phyloP scores from a whole-genome alignment of 30 jellyfish, hydroid and myxozoan genomes.

The Mastigias papua region DNA sequence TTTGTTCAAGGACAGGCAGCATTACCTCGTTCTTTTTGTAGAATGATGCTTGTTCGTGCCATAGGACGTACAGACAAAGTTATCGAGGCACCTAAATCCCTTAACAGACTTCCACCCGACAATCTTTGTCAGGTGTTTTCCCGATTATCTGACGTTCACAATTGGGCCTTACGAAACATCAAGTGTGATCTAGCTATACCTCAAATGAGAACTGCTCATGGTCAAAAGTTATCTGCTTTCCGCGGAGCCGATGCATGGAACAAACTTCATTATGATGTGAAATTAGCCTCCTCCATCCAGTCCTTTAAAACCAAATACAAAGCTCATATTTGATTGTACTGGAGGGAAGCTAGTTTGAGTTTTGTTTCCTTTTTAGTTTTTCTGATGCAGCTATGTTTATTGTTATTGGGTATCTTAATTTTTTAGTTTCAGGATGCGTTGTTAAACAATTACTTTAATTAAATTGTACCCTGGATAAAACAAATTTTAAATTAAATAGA shows the following conservation, averaged over 20 bases:
- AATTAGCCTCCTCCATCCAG: constrained; percentile 14
- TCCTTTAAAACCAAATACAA: background rate
- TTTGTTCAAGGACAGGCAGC: no score
- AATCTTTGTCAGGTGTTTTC: constrained; percentile 18
- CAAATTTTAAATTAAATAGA: no score
- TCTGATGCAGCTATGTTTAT: background rate
- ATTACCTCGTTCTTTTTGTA: no score
- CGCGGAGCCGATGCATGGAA: constrained; percentile 42
- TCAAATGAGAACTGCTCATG: constrained; percentile 21
- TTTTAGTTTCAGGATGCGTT: background rate
- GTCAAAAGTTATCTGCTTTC: constrained; percentile 24
- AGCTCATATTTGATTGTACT: background rate
- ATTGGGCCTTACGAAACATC: constrained; percentile 33
- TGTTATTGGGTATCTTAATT: background rate
- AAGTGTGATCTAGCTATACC: constrained; percentile 30
- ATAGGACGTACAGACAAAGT: no score
- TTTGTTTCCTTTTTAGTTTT: background rate
- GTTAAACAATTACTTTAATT: background rate
- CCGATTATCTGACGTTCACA: constrained; percentile 49
- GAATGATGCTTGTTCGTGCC: no score
- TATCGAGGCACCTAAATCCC: no score
- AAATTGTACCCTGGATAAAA: background rate
- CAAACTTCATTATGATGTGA: constrained; percentile 38
- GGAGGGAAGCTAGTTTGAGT: background rate
- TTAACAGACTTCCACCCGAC: constrained; percentile 24